phyloP scores from a whole-genome alignment of 2,888 invertebrate genomes.

The Caenorhabditis sulstoni region DNA sequence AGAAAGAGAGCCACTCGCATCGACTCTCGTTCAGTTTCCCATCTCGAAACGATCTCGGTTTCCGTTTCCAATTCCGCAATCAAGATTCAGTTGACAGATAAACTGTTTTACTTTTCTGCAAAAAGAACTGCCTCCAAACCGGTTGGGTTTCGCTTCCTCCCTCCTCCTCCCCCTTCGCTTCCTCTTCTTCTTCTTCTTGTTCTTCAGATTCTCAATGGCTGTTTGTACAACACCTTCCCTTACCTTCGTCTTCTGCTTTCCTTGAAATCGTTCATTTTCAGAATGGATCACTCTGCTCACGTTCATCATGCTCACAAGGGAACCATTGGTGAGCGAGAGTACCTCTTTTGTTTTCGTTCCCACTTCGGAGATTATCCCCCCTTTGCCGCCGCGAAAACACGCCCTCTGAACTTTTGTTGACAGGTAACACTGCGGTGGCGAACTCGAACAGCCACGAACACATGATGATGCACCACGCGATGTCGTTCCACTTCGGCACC shows the following conservation, averaged over 20 bases:
- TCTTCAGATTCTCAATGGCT: constrained; percentile 34
- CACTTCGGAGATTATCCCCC: constrained; percentile 5
- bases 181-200: constrained; percentile 3
- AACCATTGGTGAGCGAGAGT: constrained; percentile 29
- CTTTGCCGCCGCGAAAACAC: background rate
- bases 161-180: background rate
- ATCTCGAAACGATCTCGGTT: constrained; percentile 5
- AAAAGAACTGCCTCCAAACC: constrained; percentile 21
- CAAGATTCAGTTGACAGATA: constrained; percentile 19
- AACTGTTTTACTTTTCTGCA: constrained; percentile 1
- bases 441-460: constrained; percentile 20
- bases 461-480: constrained; percentile 68
- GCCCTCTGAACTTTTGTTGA: constrained; percentile 5
- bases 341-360: background rate
- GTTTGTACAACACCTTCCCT: constrained; percentile 16
- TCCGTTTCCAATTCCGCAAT: constrained; percentile 4
- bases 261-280: constrained; percentile 3
- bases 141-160: constrained; percentile 25
- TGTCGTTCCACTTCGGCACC: constrained; percentile 69
- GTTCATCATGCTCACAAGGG: constrained; percentile 45
- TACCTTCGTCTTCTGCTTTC: background rate
- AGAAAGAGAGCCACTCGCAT: background rate
- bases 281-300: constrained; percentile 47
- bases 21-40: constrained; percentile 6
- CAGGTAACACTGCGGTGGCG: constrained; percentile 50